These are phyloP conservation scores for Pelobates cultripes DNA, from an alignment of 2,797 vertebrate genomes.

Conservation along the genomic window DNA sequence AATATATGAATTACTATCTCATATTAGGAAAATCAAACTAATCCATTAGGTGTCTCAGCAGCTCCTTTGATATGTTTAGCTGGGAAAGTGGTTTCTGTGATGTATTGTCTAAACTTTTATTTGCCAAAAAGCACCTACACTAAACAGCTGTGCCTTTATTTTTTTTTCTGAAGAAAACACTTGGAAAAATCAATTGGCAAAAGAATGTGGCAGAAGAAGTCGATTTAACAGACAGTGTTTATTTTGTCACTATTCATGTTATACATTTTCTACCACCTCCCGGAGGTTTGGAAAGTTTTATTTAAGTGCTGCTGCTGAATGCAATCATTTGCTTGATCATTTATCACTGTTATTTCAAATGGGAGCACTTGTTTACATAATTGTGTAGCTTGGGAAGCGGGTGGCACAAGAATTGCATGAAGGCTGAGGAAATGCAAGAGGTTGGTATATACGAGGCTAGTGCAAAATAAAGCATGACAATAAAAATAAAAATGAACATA, in stretches of 20 bases:
- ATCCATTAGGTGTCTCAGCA: constrained; percentile 37
- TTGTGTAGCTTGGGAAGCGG: constrained; percentile 77
- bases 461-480: too few relatives aligned
- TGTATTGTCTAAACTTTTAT: constrained; percentile 62
- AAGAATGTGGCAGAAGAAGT: constrained; percentile 69
- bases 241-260: constrained; percentile 83
- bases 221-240: constrained; percentile 90
- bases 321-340: constrained; percentile 66
- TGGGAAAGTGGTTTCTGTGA: constrained; percentile 52
- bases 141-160: constrained; percentile 79
- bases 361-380: constrained; percentile 74
- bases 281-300: constrained; percentile 71
- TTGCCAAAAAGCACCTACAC: constrained; percentile 64
- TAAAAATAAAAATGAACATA: too few relatives aligned
- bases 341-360: constrained; percentile 69
- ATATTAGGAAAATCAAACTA: constrained; percentile 30
- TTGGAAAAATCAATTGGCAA: constrained; percentile 73
- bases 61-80: constrained; percentile 34
- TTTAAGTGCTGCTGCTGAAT: constrained; percentile 67
- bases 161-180: constrained; percentile 63
- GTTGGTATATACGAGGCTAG: too few relatives aligned
- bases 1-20: constrained; percentile 34
- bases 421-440: neutral
- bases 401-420: constrained; percentile 63
- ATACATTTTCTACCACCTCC: constrained; percentile 80